Conservation (phyloP, 2,888 invertebrate genomes). For the Nycteola revayana region DNA sequence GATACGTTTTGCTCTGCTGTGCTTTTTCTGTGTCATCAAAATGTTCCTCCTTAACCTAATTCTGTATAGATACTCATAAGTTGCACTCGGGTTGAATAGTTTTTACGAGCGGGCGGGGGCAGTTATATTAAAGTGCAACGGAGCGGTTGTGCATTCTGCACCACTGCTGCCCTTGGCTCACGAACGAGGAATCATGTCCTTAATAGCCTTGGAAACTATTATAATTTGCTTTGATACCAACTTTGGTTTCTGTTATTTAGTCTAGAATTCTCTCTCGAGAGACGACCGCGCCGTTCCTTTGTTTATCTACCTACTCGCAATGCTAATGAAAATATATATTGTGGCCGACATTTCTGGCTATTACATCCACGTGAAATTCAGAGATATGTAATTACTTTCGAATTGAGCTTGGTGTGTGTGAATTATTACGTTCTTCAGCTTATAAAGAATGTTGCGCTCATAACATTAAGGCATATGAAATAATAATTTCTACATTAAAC, state of each 20-base stretch:
- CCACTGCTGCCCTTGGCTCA: constrained; percentile 22
- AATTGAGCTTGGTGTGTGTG: no score
- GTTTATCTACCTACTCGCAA: constrained; percentile 15
- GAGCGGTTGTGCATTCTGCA: constrained; percentile 26
- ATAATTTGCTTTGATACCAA: constrained; percentile 14
- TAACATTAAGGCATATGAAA: no score
- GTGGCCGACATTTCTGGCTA: constrained; percentile 13
- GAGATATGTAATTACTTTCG: no score
- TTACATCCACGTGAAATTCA: not conserved
- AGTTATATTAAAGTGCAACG: constrained; percentile 20
- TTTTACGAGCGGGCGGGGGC: constrained; percentile 2
- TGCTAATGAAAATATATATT: constrained; percentile 15
- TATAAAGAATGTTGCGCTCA: no score
- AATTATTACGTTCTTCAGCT: no score
- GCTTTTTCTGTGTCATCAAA: no score
- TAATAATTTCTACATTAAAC: no score
- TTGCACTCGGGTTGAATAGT: no score
- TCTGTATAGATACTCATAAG: no score
- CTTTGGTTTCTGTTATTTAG: constrained; percentile 14
- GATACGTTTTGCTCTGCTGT: no score
- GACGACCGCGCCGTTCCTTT: constrained; percentile 16
- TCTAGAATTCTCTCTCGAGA: constrained; percentile 16
- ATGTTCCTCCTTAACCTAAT: no score
- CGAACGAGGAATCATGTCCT: constrained; percentile 21
- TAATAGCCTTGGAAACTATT: constrained; percentile 25